Percentiles rank a stretch among this genome's conserved stretches.
Conservation (phyloP, 2,888 invertebrate species). For the Cetonia aurata region DNA sequence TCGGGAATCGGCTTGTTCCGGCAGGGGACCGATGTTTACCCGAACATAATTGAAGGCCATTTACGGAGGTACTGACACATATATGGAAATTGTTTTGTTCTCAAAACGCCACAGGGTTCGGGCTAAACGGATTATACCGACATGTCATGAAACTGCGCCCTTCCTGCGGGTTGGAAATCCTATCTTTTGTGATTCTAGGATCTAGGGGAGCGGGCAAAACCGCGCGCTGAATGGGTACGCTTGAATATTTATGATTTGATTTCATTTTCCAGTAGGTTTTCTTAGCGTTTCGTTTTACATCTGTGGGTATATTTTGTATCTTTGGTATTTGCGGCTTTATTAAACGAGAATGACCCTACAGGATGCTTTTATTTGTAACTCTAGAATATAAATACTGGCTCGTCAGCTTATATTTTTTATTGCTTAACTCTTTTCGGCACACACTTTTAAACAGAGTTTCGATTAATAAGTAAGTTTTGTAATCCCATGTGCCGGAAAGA, state of each 20-base stretch:
- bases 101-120: slow-evolving; percentile 16
- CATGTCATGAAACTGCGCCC: slow-evolving; percentile 28
- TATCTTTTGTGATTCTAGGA: slow-evolving; percentile 31
- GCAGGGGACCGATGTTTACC: slow-evolving; percentile 25
- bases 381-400: too few species aligned
- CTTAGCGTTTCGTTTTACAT: not conserved
- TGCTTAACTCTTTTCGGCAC: too few species aligned
- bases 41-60: slow-evolving; percentile 2
- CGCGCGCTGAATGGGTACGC: slow-evolving; percentile 9
- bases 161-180: slow-evolving; percentile 25
- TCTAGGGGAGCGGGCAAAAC: too few species aligned
- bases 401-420: too few species aligned
- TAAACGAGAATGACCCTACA: too few species aligned
- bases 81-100: slow-evolving; percentile 40
- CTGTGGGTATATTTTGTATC: too few species aligned
- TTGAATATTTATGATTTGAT: slow-evolving; percentile 34
- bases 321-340: too few species aligned
- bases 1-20: slow-evolving; percentile 6
- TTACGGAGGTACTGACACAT: slow-evolving; percentile 1
- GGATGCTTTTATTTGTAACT: too few species aligned
- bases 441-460: too few species aligned
- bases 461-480: too few species aligned
- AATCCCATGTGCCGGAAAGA: too few species aligned
- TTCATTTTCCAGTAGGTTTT: slow-evolving; percentile 10
- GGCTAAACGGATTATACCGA: slow-evolving; percentile 30